Evolutionary conservation across 1,140 invertebrate genomes (phyloP), one percentile per base, ranked within the genome.

Genomic region (Penaeus vannamei): DNA sequence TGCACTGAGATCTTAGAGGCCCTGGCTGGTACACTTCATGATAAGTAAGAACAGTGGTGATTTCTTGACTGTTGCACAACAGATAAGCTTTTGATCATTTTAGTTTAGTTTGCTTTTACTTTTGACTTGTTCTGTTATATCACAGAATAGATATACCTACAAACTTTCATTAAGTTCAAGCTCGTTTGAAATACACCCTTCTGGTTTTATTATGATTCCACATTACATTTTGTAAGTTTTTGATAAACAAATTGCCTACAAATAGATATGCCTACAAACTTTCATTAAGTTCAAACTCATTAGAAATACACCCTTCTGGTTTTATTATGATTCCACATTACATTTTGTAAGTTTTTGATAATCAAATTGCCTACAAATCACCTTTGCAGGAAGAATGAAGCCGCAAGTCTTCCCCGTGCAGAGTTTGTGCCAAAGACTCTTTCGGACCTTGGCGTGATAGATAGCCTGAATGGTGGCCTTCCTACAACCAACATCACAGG

Each of bases 401-500:
- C 98, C 76, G 96, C 96, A 82, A 95, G 94, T 93, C 95, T 97
- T 94, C 98, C 98, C 91, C 97, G 97, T 94, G 92, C 96, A 93
- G 97, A 98, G 93, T 99, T 98, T 94, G 95, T 97, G 92, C 98
- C 98, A 90, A 99, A 98, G 94, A 97, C 97, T 84, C 94, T 98
- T 92, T 95, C 96, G 69, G 97, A 98, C 93, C 94, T 98, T 76
- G 95, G 97, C 93, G 96, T 98, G 86, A 92, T 92, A 69, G 94
- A 94, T 91, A 94, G 94, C 91, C 92, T 93, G 93, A 95, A 95
- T 92, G 95, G 95, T 95, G 93, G 87, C 32, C 72, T 91, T 46
- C 87, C 87, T 32, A 84, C 87, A 19, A 86, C 87, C 61, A 90
- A 90, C 36, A 69, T 90, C 77, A 60, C 89, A 84, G 89, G 89